Evolutionary conservation across 2,888 invertebrate genomes (phyloP), one percentile per base, ranked within the genome.

Genomic region (Unio pictorum): DNA sequence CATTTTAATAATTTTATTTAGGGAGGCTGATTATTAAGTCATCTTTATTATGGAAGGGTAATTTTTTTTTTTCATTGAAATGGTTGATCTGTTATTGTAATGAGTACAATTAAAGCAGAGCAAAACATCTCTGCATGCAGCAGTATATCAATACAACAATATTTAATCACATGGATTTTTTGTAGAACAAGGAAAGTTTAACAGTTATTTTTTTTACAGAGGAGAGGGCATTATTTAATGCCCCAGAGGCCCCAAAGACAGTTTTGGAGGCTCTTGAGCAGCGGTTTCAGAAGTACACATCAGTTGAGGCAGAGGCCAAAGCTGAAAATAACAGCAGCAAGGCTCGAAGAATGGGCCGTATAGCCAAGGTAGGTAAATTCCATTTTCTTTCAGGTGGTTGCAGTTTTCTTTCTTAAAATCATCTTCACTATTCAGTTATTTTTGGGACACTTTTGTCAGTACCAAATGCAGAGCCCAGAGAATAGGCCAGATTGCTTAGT

Each of bases 301-400:
- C 81, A 91, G 93, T 86, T 93, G 94, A 89, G 94, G 94, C 90
- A 92, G 93, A 30, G 92, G 89, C 4, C 94, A 95, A 88, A 93
- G 76, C 93, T 68, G 94, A 95, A 82, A 94, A 93, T 3, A 97
- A 97, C 88, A 90, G 93, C 0, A 94, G 96, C 55, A 98, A 98
- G 90, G 95, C 94, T 0, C 92, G 98, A 68, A 92, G 97, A 67
- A 95, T 96, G 92, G 95, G 95, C 0, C 92, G 98, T 64, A 96
- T 98, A 81, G 94, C 96, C 56, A 97, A 97, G 85, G 89, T 89
- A 79, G 55, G 71, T 28, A 5, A 34, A 17, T 6, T n/a, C 30
- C n/a, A 30, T n/a, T 45, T 63, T 69, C 26, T 61, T n/a, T 69
- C n/a, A 61, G 62, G 23, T 26, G 18, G 8, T 15, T 8, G 23